A percentile compares a stretch with the other conserved stretches of the same genome.
Conservation (phyloP, 2,113 vertebrate genomes). For the Candoia aspera region DNA sequence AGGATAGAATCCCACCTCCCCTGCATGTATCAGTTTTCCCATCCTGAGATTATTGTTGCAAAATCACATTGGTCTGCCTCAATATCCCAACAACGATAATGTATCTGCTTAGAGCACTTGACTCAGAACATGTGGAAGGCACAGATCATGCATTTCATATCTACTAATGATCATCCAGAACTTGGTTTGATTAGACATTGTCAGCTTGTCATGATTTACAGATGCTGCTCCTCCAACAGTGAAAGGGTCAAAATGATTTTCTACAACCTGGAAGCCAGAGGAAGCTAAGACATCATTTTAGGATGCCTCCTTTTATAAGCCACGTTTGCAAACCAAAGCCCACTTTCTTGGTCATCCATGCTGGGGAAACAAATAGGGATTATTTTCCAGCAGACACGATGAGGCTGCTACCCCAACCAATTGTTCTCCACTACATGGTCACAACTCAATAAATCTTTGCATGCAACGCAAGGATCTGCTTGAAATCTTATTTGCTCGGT, state of each 20-base stretch:
- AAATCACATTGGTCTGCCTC: constrained; percentile 64
- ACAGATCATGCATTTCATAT: constrained; percentile 65
- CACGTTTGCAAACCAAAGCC: background rate
- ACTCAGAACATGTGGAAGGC: constrained; percentile 61
- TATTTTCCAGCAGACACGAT: background rate
- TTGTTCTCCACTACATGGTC: constrained; percentile 41
- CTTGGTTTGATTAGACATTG: constrained; percentile 62
- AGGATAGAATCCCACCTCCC: constrained; percentile 21
- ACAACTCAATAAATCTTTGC: constrained; percentile 32
- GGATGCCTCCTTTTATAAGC: constrained; percentile 37
- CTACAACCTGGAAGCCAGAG: constrained; percentile 50
- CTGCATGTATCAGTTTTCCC: background rate
- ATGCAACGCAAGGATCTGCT: constrained; percentile 8
- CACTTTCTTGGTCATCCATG: background rate
- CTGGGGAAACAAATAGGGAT: background rate
- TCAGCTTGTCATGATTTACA: constrained; percentile 57
- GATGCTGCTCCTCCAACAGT: constrained; percentile 39
- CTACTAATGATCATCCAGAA: constrained; percentile 56
- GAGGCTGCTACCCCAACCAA: constrained; percentile 10
- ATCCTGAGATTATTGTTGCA: constrained; percentile 28
- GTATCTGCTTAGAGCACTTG: constrained; percentile 70
- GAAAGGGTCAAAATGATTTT: constrained; percentile 55
- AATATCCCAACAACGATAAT: constrained; percentile 62
- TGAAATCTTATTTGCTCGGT: constrained; percentile 29
- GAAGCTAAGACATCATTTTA: constrained; percentile 55